phyloP scores from a whole-genome alignment of 2,113 vertebrate genomes.

The Bubalus kerabau region DNA sequence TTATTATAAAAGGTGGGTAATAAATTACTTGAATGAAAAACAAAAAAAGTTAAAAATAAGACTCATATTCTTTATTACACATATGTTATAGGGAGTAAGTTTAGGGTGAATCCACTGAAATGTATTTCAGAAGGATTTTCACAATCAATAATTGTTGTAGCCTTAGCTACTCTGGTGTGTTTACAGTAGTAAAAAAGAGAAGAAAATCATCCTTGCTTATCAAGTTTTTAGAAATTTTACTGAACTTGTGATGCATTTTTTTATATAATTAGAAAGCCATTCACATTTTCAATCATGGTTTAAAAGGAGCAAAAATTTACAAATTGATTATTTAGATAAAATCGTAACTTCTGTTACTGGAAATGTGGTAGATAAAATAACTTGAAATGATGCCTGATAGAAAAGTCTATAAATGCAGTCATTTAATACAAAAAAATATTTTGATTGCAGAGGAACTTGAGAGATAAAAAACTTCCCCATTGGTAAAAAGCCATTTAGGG shows the following conservation, averaged over 20 bases:
- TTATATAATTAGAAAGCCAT: not conserved
- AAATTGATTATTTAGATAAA: not conserved
- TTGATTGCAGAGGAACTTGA: not conserved
- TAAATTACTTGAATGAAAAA: not conserved
- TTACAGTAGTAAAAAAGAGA: not conserved
- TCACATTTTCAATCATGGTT: not conserved
- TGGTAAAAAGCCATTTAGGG: not conserved
- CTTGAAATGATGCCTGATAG: not conserved
- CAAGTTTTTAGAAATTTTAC: not conserved
- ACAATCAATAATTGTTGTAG: not conserved
- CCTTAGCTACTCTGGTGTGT: not conserved
- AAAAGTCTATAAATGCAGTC: not conserved
- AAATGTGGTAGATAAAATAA: not conserved
- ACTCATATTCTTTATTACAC: not conserved
- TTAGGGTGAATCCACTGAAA: not conserved
- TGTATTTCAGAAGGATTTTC: not conserved
- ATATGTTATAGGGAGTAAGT: not conserved
- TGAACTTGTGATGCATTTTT: not conserved
- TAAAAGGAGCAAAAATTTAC: not conserved
- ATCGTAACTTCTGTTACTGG: not conserved
- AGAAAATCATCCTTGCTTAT: not conserved
- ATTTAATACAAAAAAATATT: not conserved
- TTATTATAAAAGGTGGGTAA: not conserved
- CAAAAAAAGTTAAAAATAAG: not conserved
- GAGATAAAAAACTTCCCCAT: not conserved